Percentiles rank a stretch among this genome's conserved stretches.
Conservation (phyloP, 2,113 vertebrate genomes). For the Apaloderma vittatum region DNA sequence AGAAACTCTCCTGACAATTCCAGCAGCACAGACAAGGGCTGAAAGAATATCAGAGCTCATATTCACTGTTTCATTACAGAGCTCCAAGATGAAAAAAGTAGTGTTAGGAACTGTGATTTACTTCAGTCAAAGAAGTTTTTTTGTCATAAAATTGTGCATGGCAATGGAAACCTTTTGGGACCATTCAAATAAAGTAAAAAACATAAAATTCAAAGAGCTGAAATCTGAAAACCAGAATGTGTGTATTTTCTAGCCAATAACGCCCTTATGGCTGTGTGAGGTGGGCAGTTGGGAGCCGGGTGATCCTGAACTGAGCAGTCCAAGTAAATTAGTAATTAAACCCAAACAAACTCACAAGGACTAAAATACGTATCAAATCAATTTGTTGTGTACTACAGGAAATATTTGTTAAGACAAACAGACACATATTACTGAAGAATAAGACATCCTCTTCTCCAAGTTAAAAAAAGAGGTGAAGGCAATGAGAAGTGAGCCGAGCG, state of each 20-base stretch:
- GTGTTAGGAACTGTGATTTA: background rate
- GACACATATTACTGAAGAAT: background rate
- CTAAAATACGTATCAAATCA: background rate
- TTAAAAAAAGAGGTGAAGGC: background rate
- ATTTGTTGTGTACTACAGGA: background rate
- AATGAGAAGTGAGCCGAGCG: background rate
- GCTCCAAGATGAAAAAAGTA: background rate
- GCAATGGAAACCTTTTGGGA: background rate
- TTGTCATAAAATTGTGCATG: background rate
- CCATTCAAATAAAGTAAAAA: background rate
- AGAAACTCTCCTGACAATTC: background rate
- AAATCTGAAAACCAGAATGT: background rate
- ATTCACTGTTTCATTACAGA: background rate
- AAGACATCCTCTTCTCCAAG: background rate
- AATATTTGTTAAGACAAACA: background rate
- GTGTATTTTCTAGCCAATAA: background rate
- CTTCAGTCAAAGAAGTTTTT: background rate
- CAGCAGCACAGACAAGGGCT: background rate
- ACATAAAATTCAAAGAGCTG: background rate
- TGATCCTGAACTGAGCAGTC: background rate
- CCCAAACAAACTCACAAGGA: fast-evolving
- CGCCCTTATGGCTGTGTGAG: fast-evolving
- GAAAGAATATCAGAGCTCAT: background rate
- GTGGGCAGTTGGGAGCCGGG: fast-evolving
- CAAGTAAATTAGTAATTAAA: background rate